Base-by-base conservation (phyloP, 1,140 invertebrate species). In the Dysdera silvatica region DNA sequence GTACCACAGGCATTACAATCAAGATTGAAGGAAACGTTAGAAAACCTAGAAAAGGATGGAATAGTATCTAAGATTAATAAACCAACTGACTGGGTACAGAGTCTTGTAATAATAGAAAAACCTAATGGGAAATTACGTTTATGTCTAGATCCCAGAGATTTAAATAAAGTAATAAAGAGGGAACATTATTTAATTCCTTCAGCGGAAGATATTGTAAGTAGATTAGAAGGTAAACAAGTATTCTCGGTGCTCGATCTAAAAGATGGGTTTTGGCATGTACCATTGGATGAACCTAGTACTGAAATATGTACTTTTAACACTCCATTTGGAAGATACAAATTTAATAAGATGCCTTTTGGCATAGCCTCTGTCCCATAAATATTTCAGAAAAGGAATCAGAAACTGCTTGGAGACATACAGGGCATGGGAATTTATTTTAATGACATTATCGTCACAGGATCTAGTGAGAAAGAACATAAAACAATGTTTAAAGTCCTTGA, bases 281-380 rank as follows among this genome's bases (percentile, higher is more conserved):
- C 35, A 4, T 12, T 53, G 37, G 49, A 43, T 12, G 28, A 35
- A 23, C 6, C 12, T 18, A 53, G 47, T 52, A 29, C 26, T 24
- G 31, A 65, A 23, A 26, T 53, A 23, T 53, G 56, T 23, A 58
- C 52, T 2, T 68, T 69, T 51, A 49, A 53, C 35, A 59, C 63
- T 24, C 58, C 54, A 20, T 56, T 37, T 48, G 74, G 74, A 26
- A 70, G 70, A 12, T 80, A 72, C 52, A 14, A 54, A 48, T 74
- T 76, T 67, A 76, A 75, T 55, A 60, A 74, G 41, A 51, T 80
- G 8, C 73, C 71, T 5, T 82, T 80, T 72, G 80, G 78, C 10
- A 72, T 82, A 6, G 73, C 75, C 59, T 73, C 72, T 18, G 77
- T 79, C 0, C 77, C 80, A 20, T 47, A 65, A 47, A 20, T 55